A percentile compares a stretch with the other conserved stretches of the same genome.
Evolutionary conservation across 2,113 vertebrate species (phyloP).

Genomic region (Nothobranchius kuhntae): DNA sequence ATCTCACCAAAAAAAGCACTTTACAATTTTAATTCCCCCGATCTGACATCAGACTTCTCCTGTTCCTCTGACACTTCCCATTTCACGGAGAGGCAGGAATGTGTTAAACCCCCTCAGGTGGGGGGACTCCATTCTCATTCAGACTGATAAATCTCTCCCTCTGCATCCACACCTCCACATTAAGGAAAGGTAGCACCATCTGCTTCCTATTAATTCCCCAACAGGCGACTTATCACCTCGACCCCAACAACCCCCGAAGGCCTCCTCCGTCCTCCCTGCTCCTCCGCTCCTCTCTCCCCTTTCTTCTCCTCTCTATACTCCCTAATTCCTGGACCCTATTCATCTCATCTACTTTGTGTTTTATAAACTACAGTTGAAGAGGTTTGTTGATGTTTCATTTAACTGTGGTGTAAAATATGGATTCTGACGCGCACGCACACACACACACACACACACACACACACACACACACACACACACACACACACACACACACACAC

Average conservation of each 20-base stretch:
- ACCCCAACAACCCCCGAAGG: slow-evolving; percentile 63
- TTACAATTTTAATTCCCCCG: slow-evolving; percentile 32
- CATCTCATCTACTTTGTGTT: slow-evolving; percentile 59
- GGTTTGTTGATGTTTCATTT: slow-evolving; percentile 72
- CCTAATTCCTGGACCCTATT: slow-evolving; percentile 68
- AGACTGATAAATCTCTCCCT: slow-evolving; percentile 73
- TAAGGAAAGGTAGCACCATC: slow-evolving; percentile 79
- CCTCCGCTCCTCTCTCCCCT: slow-evolving; percentile 48
- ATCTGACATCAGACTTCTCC: slow-evolving; percentile 49
- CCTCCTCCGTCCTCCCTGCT: slow-evolving; percentile 65
- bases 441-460: slow-evolving; percentile 22
- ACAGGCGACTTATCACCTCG: slow-evolving; percentile 79
- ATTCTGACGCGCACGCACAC: slow-evolving; percentile 44
- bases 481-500: slow-evolving; percentile 10
- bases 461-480: slow-evolving; percentile 21
- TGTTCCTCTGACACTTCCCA: slow-evolving; percentile 55
- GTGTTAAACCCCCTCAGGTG: slow-evolving; percentile 72
- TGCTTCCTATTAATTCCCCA: slow-evolving; percentile 79
- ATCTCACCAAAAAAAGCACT: slow-evolving; percentile 18
- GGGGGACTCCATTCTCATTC: slow-evolving; percentile 59
- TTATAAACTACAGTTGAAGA: slow-evolving; percentile 63
- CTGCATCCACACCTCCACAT: slow-evolving; percentile 64
- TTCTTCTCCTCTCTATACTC: slow-evolving; percentile 45
- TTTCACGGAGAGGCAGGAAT: slow-evolving; percentile 67
- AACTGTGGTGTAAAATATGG: slow-evolving; percentile 58